These are phyloP conservation scores for Syndactyla subalaris DNA, from an alignment of 2,797 vertebrate genomes.

Conservation along the genomic window DNA sequence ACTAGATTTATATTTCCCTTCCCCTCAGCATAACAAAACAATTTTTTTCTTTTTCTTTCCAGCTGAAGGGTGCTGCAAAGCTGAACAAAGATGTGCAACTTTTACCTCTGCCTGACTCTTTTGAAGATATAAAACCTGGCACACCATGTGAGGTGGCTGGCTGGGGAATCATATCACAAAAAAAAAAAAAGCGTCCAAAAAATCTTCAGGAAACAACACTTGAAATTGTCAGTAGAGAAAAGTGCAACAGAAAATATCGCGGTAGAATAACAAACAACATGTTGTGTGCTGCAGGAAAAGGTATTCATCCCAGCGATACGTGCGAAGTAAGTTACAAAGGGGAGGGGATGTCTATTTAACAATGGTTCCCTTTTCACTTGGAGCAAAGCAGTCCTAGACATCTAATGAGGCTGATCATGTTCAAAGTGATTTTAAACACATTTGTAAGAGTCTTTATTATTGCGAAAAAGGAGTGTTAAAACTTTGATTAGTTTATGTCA, in stretches of 20 bases:
- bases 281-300: background rate
- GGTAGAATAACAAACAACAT: background rate
- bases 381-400: background rate
- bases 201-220: background rate
- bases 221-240: background rate
- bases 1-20: background rate
- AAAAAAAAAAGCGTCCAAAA: background rate
- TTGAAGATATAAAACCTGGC: background rate
- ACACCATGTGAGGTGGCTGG: background rate
- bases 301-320: fast-evolving
- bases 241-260: background rate
- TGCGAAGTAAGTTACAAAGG: background rate
- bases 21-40: background rate
- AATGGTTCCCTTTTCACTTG: background rate
- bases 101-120: background rate
- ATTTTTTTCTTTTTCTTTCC: background rate
- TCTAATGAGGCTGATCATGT: background rate
- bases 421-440: background rate
- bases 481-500: background rate
- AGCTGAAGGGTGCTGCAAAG: background rate
- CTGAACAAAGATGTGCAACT: background rate
- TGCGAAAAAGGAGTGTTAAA: background rate
- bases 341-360: background rate
- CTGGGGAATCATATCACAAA: background rate
- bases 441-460: background rate